A percentile compares a stretch with the other conserved stretches of the same genome.
Conservation (phyloP, 2,797 vertebrate genomes). For the Epinephelus awoara region DNA sequence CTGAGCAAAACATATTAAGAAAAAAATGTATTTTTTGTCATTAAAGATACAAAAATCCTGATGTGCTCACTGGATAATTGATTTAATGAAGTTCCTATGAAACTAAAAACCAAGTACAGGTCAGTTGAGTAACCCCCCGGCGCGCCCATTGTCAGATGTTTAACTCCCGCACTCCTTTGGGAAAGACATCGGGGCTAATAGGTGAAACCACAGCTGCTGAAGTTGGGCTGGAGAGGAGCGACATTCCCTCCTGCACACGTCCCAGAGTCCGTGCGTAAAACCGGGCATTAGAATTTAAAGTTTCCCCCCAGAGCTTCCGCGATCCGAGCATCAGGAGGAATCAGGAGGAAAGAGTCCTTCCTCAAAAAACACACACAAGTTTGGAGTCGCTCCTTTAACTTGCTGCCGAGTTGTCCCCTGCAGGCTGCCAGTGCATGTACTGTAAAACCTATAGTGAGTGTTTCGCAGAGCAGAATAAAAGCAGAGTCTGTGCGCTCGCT, state of each 20-base stretch:
- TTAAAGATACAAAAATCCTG: slow-evolving; percentile 89
- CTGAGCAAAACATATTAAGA: not conserved
- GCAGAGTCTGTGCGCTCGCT: slow-evolving; percentile 70
- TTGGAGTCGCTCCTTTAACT: slow-evolving; percentile 37
- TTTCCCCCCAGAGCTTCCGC: slow-evolving; percentile 24
- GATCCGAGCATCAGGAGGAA: slow-evolving; percentile 16
- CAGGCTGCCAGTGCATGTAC: slow-evolving; percentile 38
- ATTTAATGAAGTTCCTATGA: slow-evolving; percentile 96
- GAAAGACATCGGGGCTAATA: slow-evolving; percentile 94
- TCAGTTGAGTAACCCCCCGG: slow-evolving; percentile 89
- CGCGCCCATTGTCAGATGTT: slow-evolving; percentile 90
- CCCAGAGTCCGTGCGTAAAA: slow-evolving; percentile 58
- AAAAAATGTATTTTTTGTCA: slow-evolving; percentile 5
- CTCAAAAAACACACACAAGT: slow-evolving; percentile 30
- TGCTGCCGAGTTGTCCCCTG: slow-evolving; percentile 38
- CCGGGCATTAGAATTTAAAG: slow-evolving; percentile 56
- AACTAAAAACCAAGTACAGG: slow-evolving; percentile 91
- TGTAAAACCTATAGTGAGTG: slow-evolving; percentile 61
- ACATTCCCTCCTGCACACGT: slow-evolving; percentile 56
- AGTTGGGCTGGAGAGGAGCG: slow-evolving; percentile 77
- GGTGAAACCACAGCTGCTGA: slow-evolving; percentile 91
- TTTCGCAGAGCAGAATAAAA: slow-evolving; percentile 71
- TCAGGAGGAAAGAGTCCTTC: not conserved
- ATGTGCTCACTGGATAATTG: slow-evolving; percentile 93
- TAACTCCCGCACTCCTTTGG: slow-evolving; percentile 91